These are phyloP conservation scores for Coreius guichenoti DNA, from an alignment of 2,797 vertebrate species.

Conservation along the genomic window DNA sequence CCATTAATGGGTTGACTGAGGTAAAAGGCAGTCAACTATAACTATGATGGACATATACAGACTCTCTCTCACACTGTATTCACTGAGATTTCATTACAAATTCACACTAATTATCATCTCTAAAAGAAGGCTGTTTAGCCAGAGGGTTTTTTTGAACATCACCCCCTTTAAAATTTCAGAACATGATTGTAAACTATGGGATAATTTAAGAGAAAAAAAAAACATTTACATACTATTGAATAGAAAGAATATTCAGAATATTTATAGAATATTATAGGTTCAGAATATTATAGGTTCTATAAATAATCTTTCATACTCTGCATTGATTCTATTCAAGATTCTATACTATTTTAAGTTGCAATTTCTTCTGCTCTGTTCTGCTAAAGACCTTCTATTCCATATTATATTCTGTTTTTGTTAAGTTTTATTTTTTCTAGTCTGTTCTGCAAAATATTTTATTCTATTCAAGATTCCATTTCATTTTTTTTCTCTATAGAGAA, in stretches of 20 bases:
- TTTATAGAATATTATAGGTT: no score
- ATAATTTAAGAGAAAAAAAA: no score
- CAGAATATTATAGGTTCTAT: background rate
- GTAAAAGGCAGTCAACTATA: background rate
- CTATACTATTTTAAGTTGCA: no score
- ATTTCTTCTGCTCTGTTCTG: no score
- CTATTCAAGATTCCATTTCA: background rate
- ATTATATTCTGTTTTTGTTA: background rate
- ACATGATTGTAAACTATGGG: no score
- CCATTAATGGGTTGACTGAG: conserved; percentile 9
- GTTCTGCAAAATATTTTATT: background rate
- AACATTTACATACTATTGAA: no score
- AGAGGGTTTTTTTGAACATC: no score
- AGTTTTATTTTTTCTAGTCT: background rate
- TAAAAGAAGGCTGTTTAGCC: no score
- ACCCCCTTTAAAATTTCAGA: no score
- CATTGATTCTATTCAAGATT: background rate
- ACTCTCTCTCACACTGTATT: background rate
- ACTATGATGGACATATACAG: background rate
- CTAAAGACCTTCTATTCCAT: background rate
- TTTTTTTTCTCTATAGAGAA: background rate
- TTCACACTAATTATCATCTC: background rate
- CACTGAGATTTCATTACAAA: background rate
- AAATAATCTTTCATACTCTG: background rate
- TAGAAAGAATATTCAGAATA: no score